Conservation (phyloP, 1,140 invertebrate species). For the Belonocnema kinseyi region DNA sequence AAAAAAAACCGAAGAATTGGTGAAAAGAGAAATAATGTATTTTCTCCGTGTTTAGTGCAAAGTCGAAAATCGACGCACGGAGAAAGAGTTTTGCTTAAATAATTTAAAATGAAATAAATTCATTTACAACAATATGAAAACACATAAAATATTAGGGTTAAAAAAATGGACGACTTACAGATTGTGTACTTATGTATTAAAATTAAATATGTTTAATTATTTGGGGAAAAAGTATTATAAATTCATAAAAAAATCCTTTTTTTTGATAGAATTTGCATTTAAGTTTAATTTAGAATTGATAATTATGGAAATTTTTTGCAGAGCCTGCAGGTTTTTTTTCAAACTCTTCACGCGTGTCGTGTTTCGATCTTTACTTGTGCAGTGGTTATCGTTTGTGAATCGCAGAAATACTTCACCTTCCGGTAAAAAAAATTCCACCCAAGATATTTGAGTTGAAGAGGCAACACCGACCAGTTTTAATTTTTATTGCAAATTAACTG, state of each 20-base stretch:
- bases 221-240: too few species aligned
- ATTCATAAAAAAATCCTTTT: too few species aligned
- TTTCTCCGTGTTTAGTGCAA: slow-evolving; percentile 17
- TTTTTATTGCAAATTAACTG: neutral
- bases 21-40: neutral
- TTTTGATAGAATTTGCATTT: too few species aligned
- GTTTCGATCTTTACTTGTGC: slow-evolving; percentile 21
- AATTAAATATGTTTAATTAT: too few species aligned
- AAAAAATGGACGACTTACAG: too few species aligned
- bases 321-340: neutral
- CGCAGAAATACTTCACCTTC: slow-evolving; percentile 13
- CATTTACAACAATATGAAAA: neutral
- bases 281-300: too few species aligned
- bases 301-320: neutral
- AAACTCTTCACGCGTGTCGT: slow-evolving; percentile 13
- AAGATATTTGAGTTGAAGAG: slow-evolving; percentile 10
- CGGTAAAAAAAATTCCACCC: slow-evolving; percentile 23
- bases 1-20: neutral
- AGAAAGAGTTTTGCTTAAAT: neutral
- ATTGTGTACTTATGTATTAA: too few species aligned
- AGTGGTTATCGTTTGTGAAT: slow-evolving; percentile 20
- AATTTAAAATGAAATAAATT: neutral
- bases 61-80: slow-evolving; percentile 2
- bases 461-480: neutral
- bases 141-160: too few species aligned